Percentiles rank a stretch among this genome's conserved stretches.
Evolutionary conservation across 2,888 invertebrate genomes (phyloP).

Genomic region (Drosophila paramelanica): DNA sequence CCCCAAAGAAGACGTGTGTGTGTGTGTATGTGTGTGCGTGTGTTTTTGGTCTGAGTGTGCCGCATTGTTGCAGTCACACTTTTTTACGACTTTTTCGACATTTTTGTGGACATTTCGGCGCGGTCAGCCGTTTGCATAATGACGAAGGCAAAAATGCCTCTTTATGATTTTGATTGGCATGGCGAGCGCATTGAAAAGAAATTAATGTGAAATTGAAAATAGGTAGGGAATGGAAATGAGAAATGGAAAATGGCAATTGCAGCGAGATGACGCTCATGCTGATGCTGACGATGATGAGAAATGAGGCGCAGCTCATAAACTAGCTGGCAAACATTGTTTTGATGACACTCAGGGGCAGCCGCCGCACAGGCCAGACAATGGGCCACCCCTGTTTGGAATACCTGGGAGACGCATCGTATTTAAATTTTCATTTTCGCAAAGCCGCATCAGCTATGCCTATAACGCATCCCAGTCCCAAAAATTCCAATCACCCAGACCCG

Average conservation of each 20-base stretch:
- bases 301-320: slow-evolving; percentile 76
- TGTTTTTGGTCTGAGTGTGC: slow-evolving; percentile 17
- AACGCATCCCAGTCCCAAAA: slow-evolving; percentile 52
- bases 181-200: slow-evolving; percentile 62
- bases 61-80: slow-evolving; percentile 40
- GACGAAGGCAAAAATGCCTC: slow-evolving; percentile 47
- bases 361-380: slow-evolving; percentile 24
- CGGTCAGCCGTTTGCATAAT: slow-evolving; percentile 66
- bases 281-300: slow-evolving; percentile 45
- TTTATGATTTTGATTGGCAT: slow-evolving; percentile 48
- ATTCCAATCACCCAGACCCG: slow-evolving; percentile 11
- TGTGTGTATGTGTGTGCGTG: not conserved
- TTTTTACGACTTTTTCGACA: slow-evolving; percentile 70
- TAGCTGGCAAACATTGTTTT: slow-evolving; percentile 76
- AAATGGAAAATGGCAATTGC: slow-evolving; percentile 38
- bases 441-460: slow-evolving; percentile 47
- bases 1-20: slow-evolving; percentile 29
- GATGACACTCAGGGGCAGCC: slow-evolving; percentile 77
- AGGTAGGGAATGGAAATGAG: slow-evolving; percentile 24
- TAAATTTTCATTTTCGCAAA: slow-evolving; percentile 68
- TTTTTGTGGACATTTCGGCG: slow-evolving; percentile 64
- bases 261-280: slow-evolving; percentile 35
- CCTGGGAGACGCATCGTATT: slow-evolving; percentile 54
- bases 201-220: slow-evolving; percentile 77
- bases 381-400: slow-evolving; percentile 43